Evolutionary conservation across 1,140 invertebrate species (phyloP).

Genomic region (Temnothorax curvispinosus): DNA sequence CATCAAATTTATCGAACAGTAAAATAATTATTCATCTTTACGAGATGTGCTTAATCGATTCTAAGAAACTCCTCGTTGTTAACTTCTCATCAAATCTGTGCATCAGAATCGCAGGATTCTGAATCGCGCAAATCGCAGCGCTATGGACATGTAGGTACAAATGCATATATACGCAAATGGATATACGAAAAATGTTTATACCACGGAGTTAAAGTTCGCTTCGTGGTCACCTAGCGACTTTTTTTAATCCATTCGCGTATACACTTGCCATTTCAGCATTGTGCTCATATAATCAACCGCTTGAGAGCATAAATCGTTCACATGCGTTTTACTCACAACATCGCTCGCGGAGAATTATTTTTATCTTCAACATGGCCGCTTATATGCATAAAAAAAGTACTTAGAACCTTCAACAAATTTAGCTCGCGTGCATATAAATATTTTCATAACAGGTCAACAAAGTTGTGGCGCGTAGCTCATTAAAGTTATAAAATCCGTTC

Average conservation of each 20-base stretch:
- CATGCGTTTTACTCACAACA: not conserved
- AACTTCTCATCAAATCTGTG: conserved; percentile 73
- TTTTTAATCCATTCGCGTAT: not conserved
- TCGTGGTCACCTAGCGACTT: conserved; percentile 14
- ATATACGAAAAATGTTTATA: conserved; percentile 25
- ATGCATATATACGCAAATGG: not conserved
- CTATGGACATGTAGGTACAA: not conserved
- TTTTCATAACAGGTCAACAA: conserved; percentile 17
- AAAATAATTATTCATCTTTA: conserved; percentile 73
- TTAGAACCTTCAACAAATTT: conserved; percentile 23
- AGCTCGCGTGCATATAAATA: conserved; percentile 42
- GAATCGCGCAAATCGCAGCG: too few species aligned
- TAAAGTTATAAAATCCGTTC: not conserved
- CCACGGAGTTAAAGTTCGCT: conserved; percentile 58
- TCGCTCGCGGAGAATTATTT: conserved; percentile 34
- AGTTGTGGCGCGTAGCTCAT: not conserved
- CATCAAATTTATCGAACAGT: conserved; percentile 70
- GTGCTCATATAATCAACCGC: not conserved
- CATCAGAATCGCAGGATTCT: not conserved
- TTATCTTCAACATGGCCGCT: conserved; percentile 36
- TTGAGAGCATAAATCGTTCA: conserved; percentile 32
- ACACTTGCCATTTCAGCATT: conserved; percentile 49
- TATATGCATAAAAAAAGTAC: conserved; percentile 20
- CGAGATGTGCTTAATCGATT: conserved; percentile 73
- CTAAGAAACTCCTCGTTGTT: conserved; percentile 57